Evolutionary conservation across 1,140 invertebrate species (phyloP).

Genomic region (Polypedilum vanderplanki): DNA sequence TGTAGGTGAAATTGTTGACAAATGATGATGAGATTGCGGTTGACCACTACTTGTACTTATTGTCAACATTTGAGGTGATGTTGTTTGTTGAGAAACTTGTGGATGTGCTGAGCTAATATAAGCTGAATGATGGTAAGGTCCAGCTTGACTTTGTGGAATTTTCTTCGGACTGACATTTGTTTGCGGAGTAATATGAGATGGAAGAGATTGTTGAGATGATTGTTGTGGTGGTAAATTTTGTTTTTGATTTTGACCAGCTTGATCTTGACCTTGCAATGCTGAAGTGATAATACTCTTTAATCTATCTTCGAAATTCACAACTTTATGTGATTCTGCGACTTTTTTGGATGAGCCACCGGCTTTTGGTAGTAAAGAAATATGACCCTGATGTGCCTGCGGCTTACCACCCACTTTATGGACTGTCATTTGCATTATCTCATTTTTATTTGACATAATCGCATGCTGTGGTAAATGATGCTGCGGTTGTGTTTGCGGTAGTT

Average conservation of each 20-base stretch:
- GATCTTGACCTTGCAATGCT: slow-evolving; percentile 48
- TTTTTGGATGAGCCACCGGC: slow-evolving; percentile 32
- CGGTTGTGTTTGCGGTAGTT: slow-evolving; percentile 32
- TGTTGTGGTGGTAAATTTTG: slow-evolving; percentile 32
- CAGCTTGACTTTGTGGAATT: neutral
- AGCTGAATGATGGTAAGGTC: neutral
- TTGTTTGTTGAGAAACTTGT: neutral
- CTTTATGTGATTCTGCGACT: slow-evolving; percentile 69
- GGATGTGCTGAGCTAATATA: no score
- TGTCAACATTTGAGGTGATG: slow-evolving; percentile 31
- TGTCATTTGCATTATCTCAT: slow-evolving; percentile 12
- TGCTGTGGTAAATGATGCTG: slow-evolving; percentile 28
- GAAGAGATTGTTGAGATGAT: slow-evolving; percentile 24
- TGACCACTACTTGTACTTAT: slow-evolving; percentile 35
- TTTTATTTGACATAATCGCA: neutral
- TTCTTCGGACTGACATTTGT: slow-evolving; percentile 8
- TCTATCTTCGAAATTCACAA: slow-evolving; percentile 84
- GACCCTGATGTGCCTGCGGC: neutral
- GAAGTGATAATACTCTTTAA: slow-evolving; percentile 87
- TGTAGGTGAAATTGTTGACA: neutral
- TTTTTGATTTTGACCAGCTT: slow-evolving; percentile 12
- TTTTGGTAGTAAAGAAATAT: neutral
- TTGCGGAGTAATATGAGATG: neutral
- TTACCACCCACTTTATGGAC: neutral
- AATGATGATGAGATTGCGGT: slow-evolving; percentile 29